Evolutionary conservation across 2,113 vertebrate species (phyloP).

Genomic region (Lophura nycthemera): DNA sequence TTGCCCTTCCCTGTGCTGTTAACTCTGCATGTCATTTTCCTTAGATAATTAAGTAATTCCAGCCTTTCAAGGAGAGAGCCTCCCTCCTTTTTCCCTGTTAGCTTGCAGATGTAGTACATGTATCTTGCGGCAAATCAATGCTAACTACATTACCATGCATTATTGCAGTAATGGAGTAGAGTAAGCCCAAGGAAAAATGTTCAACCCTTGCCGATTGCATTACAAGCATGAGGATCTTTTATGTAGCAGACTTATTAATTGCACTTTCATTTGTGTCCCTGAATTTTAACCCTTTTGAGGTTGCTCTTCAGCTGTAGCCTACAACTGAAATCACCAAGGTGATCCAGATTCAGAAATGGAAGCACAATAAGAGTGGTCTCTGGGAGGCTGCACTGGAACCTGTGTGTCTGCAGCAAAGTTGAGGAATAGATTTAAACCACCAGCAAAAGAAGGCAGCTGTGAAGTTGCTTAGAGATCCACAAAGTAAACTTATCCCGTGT

Average conservation of each 20-base stretch:
- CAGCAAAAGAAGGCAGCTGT: neutral
- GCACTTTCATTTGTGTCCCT: conserved; percentile 42
- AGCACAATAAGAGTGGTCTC: neutral
- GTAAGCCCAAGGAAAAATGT: conserved; percentile 42
- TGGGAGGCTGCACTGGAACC: neutral
- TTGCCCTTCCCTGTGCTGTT: conserved; percentile 43
- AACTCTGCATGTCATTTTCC: conserved; percentile 60
- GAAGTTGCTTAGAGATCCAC: neutral
- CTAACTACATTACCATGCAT: conserved; percentile 46
- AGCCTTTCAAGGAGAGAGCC: conserved; percentile 46
- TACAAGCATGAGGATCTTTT: conserved; percentile 1
- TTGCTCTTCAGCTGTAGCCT: neutral
- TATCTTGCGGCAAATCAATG: conserved; percentile 69
- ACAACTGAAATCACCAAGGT: neutral
- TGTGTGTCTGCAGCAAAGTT: neutral
- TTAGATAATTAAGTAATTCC: conserved; percentile 70
- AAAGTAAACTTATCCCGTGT: neutral
- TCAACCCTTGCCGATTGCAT: neutral
- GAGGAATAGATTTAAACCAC: neutral
- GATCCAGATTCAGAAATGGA: neutral
- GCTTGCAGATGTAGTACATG: conserved; percentile 55
- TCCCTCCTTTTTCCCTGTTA: conserved; percentile 52
- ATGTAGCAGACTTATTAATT: conserved; percentile 35
- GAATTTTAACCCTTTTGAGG: conserved; percentile 36
- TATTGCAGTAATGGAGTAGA: conserved; percentile 35